Percentiles rank a stretch among this genome's conserved stretches.
phyloP scores from a whole-genome alignment of 2,888 invertebrate species.

The Thereva nobilitata region DNA sequence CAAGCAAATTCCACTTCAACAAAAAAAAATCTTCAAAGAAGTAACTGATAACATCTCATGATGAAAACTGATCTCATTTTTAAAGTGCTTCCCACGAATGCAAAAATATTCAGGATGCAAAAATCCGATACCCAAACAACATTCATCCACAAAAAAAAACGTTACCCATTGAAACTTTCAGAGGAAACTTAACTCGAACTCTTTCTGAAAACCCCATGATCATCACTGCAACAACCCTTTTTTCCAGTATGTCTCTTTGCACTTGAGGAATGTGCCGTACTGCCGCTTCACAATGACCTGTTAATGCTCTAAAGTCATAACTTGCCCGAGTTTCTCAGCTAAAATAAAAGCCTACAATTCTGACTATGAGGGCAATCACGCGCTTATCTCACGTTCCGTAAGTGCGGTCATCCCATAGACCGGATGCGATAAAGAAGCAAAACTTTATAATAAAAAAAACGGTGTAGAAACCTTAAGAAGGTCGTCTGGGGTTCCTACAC shows the following conservation, averaged over 20 bases:
- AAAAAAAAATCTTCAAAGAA: no score
- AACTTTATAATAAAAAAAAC: not conserved
- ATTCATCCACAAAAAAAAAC: not conserved
- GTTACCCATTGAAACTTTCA: not conserved
- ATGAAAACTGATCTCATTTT: no score
- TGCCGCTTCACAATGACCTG: not conserved
- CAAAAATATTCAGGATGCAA: constrained; percentile 4
- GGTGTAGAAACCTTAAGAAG: constrained; percentile 21
- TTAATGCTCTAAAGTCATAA: no score
- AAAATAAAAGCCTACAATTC: not conserved
- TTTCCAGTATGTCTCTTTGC: not conserved
- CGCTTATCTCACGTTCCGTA: constrained; percentile 38
- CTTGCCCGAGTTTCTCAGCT: not conserved
- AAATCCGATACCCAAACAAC: constrained; percentile 15
- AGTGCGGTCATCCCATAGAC: constrained; percentile 39
- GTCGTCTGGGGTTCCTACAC: constrained; percentile 2
- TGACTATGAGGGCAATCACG: constrained; percentile 31
- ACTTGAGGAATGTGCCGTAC: constrained; percentile 17
- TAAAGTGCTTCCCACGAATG: constrained; percentile 16
- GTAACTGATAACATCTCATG: no score
- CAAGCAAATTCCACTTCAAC: no score
- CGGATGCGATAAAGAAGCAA: constrained; percentile 36
- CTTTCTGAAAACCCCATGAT: constrained; percentile 1
- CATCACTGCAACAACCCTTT: constrained; percentile 6
- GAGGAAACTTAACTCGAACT: constrained; percentile 15